A percentile compares a stretch with the other conserved stretches of the same genome.
phyloP scores from a whole-genome alignment of 2,797 vertebrate species.

The Mormyrops attenuatus region DNA sequence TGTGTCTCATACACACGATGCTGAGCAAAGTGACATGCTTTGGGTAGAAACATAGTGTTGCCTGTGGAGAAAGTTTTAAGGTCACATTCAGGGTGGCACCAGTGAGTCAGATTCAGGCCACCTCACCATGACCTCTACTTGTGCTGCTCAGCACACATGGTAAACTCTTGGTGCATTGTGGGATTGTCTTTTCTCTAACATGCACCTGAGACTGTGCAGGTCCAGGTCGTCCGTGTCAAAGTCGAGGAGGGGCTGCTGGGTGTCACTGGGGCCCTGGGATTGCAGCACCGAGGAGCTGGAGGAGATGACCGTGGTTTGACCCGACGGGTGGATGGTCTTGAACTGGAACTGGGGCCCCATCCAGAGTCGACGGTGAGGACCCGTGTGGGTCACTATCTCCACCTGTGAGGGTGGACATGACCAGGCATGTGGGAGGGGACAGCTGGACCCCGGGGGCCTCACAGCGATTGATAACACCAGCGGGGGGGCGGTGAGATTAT shows the following conservation, averaged over 20 bases:
- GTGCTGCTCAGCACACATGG: neutral
- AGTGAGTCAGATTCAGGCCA: neutral
- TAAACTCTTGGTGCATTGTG: neutral
- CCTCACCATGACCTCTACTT: neutral
- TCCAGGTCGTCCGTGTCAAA: constrained; percentile 94
- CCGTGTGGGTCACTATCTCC: constrained; percentile 95
- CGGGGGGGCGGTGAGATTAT: neutral
- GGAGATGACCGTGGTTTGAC: constrained; percentile 94
- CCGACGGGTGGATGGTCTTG: constrained; percentile 94
- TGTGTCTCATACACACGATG: neutral
- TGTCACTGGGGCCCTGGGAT: constrained; percentile 84
- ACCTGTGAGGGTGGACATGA: constrained; percentile 62
- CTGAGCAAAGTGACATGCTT: neutral
- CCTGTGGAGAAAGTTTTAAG: neutral
- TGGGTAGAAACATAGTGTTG: neutral
- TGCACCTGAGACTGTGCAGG: constrained; percentile 89
- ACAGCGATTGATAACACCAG: neutral
- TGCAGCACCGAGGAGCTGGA: constrained; percentile 95
- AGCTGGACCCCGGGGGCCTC: neutral
- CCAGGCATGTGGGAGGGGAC: neutral
- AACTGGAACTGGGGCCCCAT: constrained; percentile 99
- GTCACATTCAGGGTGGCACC: neutral
- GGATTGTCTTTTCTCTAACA: constrained; percentile 15
- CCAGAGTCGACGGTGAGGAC: constrained; percentile 91
- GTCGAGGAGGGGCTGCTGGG: constrained; percentile 88